Evolutionary conservation across 2,888 invertebrate genomes (phyloP).

Genomic region (Zhuqinia jingwanae): DNA sequence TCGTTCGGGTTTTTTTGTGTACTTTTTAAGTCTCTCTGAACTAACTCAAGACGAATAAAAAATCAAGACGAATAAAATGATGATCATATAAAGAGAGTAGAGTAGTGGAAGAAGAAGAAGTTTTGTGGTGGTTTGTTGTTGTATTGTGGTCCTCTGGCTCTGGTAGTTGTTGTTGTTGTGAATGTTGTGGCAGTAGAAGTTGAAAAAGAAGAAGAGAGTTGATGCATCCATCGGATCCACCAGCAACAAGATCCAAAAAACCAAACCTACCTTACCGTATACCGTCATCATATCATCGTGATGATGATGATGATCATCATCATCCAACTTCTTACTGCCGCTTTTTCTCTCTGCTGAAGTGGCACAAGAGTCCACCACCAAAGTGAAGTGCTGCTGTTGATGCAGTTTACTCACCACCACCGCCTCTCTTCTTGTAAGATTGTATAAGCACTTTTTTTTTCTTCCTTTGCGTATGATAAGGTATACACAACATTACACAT

Average conservation of each 20-base stretch:
- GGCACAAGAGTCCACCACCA: constrained; percentile 56
- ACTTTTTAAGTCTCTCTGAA: constrained; percentile 30
- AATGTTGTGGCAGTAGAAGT: too few relatives aligned
- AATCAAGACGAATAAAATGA: constrained; percentile 27
- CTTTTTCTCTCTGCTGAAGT: constrained; percentile 65
- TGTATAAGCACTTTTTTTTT: constrained; percentile 36
- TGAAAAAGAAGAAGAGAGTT: too few relatives aligned
- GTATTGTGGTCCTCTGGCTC: constrained; percentile 54
- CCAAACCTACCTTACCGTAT: constrained; percentile 60
- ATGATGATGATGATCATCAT: too few relatives aligned
- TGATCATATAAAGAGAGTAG: too few relatives aligned
- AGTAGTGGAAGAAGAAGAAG: constrained; percentile 36
- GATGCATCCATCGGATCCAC: too few relatives aligned
- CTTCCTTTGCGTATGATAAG: neutral
- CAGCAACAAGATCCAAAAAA: too few relatives aligned
- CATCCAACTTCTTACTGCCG: constrained; percentile 49
- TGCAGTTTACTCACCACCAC: constrained; percentile 53
- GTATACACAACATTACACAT: too few relatives aligned
- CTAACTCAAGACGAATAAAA: constrained; percentile 23
- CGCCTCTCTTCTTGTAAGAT: too few relatives aligned
- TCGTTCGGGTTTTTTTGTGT: neutral
- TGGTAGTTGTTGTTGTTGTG: constrained; percentile 44
- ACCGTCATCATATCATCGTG: constrained; percentile 54
- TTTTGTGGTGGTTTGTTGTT: constrained; percentile 51
- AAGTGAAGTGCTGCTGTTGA: constrained; percentile 60